These are phyloP conservation scores for Halcyon senegalensis DNA, from an alignment of 2,113 vertebrate genomes.

Conservation along the genomic window DNA sequence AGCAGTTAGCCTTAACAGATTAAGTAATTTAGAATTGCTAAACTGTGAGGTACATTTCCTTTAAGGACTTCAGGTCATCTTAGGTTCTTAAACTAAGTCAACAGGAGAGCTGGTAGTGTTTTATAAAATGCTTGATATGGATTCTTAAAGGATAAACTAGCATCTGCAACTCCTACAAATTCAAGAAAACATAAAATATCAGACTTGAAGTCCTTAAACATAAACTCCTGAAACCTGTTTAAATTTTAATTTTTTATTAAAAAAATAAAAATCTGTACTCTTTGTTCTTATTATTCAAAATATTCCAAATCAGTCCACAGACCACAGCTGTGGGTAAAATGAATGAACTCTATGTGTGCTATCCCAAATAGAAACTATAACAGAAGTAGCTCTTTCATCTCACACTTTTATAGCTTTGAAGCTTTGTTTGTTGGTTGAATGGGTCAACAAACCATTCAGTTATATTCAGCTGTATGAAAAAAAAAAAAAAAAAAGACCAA, in stretches of 20 bases:
- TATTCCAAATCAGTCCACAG: neutral
- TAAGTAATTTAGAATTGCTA: neutral
- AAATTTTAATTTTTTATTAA: neutral
- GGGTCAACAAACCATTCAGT: neutral
- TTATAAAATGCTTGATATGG: neutral
- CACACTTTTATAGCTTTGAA: neutral
- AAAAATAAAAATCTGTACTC: neutral
- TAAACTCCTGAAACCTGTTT: neutral
- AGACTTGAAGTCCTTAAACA: neutral
- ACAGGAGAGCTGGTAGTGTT: neutral
- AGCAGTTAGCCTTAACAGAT: neutral
- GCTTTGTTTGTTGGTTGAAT: neutral
- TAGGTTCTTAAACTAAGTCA: neutral
- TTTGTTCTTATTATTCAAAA: neutral
- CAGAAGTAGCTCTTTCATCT: neutral
- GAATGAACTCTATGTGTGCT: fast-evolving
- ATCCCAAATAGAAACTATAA: neutral
- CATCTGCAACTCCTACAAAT: neutral
- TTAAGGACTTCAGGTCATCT: neutral
- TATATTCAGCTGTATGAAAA: neutral
- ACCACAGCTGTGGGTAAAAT: neutral
- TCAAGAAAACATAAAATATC: neutral
- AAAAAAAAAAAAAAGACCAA: neutral
- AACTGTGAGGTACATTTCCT: neutral
- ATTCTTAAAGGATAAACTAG: neutral